phyloP scores from a whole-genome alignment of 2,797 vertebrate species.

The Novumbra hubbsi region DNA sequence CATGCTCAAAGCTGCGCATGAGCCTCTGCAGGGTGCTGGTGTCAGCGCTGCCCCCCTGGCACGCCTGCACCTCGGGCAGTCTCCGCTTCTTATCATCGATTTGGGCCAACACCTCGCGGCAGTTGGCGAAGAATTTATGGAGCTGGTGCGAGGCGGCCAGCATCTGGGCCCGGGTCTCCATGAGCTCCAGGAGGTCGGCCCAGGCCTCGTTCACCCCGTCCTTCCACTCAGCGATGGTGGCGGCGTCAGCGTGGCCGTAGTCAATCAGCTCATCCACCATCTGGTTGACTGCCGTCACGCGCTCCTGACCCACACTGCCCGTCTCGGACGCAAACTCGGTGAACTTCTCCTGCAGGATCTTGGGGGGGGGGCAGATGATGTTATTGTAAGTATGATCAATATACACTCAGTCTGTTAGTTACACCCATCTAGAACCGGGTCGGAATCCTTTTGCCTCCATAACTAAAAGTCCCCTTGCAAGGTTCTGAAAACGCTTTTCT shows the following conservation, averaged over 20 bases:
- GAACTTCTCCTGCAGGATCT: conserved; percentile 92
- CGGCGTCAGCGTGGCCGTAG: conserved; percentile 88
- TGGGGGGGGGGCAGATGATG: conserved; percentile 1
- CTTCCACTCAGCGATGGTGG: conserved; percentile 96
- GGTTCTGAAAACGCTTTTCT: no score
- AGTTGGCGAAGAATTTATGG: conserved; percentile 93
- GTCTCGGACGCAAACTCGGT: conserved; percentile 90
- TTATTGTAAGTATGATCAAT: background rate
- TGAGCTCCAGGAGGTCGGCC: conserved; percentile 93
- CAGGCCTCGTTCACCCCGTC: conserved; percentile 93
- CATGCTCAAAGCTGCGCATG: conserved; percentile 87
- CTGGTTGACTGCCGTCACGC: conserved; percentile 88
- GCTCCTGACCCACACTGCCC: conserved; percentile 82
- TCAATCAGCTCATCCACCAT: conserved; percentile 97
- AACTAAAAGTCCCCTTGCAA: no score
- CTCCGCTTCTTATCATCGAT: conserved; percentile 88
- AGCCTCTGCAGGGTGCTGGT: conserved; percentile 86
- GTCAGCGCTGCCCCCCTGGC: conserved; percentile 76
- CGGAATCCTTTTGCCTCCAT: no score
- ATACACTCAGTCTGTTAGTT: no score
- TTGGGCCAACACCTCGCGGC: conserved; percentile 84
- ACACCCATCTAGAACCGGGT: no score
- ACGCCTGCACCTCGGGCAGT: conserved; percentile 80
- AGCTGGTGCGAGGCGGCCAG: conserved; percentile 89
- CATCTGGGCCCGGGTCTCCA: conserved; percentile 92